phyloP scores from a whole-genome alignment of 2,113 vertebrate species.

The Pontoporia blainvillei region DNA sequence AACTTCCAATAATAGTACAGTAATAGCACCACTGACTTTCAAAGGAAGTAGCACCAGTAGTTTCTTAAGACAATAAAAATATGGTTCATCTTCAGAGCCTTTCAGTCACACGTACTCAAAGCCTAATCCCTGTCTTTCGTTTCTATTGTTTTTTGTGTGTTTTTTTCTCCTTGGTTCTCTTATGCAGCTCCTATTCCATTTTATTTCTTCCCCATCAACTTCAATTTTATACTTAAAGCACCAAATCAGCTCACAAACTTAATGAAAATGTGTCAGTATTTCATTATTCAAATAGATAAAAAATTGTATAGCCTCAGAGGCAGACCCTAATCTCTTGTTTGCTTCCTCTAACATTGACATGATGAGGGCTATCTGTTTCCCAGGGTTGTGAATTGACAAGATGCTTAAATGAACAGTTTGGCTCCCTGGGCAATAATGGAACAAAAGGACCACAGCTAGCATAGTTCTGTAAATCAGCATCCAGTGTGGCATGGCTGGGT shows the following conservation, averaged over 20 bases:
- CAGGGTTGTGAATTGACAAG: neutral
- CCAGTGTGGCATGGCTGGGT: no score
- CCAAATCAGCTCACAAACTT: neutral
- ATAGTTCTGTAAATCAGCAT: neutral
- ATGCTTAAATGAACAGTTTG: neutral
- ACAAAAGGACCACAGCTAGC: neutral
- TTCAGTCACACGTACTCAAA: neutral
- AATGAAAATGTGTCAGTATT: neutral
- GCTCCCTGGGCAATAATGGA: neutral
- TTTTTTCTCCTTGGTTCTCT: neutral
- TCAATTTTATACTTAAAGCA: neutral
- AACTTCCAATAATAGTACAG: neutral
- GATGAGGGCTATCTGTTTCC: neutral
- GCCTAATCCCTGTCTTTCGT: neutral
- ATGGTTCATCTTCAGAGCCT: neutral
- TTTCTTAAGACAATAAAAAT: neutral
- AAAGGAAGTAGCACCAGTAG: neutral
- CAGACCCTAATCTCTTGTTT: neutral
- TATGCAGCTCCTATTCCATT: neutral
- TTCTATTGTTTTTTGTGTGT: neutral
- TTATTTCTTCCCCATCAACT: neutral
- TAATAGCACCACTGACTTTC: neutral
- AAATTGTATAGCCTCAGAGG: neutral
- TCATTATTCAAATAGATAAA: neutral
- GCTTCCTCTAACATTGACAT: neutral